A percentile compares a stretch with the other conserved stretches of the same genome.
These are phyloP conservation scores for Drosophila engyochracea DNA, from an alignment of 2,888 invertebrate species.

Conservation along the genomic window DNA sequence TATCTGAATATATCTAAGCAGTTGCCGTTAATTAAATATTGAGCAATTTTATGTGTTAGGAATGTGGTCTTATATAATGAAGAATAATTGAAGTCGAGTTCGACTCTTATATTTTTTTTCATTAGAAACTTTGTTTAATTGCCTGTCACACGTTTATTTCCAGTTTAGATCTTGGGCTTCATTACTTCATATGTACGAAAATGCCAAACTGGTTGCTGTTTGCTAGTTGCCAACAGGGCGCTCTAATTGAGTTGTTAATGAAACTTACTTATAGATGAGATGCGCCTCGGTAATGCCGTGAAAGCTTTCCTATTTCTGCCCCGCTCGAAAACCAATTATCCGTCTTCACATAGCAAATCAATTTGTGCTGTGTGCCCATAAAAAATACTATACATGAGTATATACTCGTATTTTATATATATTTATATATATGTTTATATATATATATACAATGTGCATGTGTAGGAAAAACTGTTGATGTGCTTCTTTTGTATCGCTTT, in stretches of 20 bases:
- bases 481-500: slow-evolving; percentile 63
- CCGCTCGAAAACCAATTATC: slow-evolving; percentile 58
- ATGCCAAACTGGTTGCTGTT: slow-evolving; percentile 10
- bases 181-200: slow-evolving; percentile 13
- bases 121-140: not conserved
- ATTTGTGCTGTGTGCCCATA: slow-evolving; percentile 53
- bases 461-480: slow-evolving; percentile 49
- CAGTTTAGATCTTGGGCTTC: not conserved
- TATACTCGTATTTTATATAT: not conserved
- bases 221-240: slow-evolving; percentile 29
- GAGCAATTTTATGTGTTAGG: not conserved
- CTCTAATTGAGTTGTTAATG: slow-evolving; percentile 56
- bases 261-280: slow-evolving; percentile 40
- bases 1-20: not conserved
- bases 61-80: not conserved
- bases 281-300: slow-evolving; percentile 31
- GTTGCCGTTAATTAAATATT: not conserved
- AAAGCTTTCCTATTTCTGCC: slow-evolving; percentile 44
- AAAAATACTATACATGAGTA: slow-evolving; percentile 7
- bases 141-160: slow-evolving; percentile 1
- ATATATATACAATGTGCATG: slow-evolving; percentile 6
- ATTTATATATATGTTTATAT: not conserved
- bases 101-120: not conserved
- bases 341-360: slow-evolving; percentile 59
- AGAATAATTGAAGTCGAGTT: not conserved